Evolutionary conservation across 2,888 invertebrate species (phyloP).

Genomic region (Dyspetes luteomarginatus): DNA sequence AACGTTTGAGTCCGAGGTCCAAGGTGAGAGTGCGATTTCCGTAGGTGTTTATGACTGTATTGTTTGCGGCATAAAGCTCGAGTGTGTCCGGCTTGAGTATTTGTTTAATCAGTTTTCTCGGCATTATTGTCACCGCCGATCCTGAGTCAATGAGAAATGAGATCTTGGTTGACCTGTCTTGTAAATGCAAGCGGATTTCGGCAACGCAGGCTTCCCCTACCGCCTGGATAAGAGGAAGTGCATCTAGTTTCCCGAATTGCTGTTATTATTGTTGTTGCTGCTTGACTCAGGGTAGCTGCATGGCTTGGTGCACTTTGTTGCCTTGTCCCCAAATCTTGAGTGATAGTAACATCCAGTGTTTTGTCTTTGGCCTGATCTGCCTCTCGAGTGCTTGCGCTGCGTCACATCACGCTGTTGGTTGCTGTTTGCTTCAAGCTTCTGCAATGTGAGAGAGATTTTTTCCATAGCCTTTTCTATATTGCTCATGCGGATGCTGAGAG

Average conservation of each 20-base stretch:
- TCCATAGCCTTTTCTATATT: too few species aligned
- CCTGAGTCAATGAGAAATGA: constrained; percentile 7
- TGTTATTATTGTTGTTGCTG: background rate
- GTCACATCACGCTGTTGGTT: background rate
- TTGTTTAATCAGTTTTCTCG: background rate
- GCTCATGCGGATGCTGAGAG: background rate
- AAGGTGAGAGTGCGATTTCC: constrained; percentile 23
- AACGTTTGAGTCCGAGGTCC: constrained; percentile 43
- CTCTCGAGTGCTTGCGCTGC: background rate
- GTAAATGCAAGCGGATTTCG: too few species aligned
- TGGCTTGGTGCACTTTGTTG: background rate
- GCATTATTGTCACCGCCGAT: background rate
- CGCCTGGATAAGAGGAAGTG: too few species aligned
- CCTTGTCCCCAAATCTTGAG: background rate
- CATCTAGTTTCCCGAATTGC: constrained; percentile 27
- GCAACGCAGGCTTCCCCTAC: background rate
- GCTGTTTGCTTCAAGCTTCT: too few species aligned
- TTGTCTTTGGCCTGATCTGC: background rate
- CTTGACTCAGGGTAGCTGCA: background rate
- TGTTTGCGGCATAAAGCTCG: constrained; percentile 46
- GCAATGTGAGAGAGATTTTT: too few species aligned
- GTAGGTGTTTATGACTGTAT: constrained; percentile 42
- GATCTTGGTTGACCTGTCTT: background rate
- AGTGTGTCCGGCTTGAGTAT: background rate
- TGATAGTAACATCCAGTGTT: background rate